Percentiles rank a stretch among this genome's conserved stretches.
Evolutionary conservation across 2,888 invertebrate species (phyloP).

Genomic region (Morpho achilles): DNA sequence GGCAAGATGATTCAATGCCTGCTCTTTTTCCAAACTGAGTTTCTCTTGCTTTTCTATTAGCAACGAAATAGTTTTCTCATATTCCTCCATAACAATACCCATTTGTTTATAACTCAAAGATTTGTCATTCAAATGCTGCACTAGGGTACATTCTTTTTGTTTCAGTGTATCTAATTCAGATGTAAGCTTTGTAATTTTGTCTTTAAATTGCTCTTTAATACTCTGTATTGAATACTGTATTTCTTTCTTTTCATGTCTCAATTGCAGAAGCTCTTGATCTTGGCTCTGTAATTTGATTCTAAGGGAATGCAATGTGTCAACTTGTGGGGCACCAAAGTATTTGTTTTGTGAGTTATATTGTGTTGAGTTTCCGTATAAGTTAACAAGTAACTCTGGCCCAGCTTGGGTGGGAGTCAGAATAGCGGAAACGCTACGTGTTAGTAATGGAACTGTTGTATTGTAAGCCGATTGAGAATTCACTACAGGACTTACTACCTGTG

Average conservation of each 20-base stretch:
- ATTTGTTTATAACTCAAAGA: constrained; percentile 65
- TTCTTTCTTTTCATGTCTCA: constrained; percentile 62
- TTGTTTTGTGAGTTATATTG: constrained; percentile 54
- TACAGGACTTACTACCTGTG: constrained; percentile 66
- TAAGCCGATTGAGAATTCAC: constrained; percentile 34
- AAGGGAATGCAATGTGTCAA: constrained; percentile 55
- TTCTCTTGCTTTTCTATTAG: constrained; percentile 84
- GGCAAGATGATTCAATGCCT: constrained; percentile 77
- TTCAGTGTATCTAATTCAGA: constrained; percentile 51
- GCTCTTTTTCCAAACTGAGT: constrained; percentile 76
- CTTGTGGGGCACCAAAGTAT: constrained; percentile 41
- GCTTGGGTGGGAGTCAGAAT: constrained; percentile 63
- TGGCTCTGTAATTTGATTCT: constrained; percentile 60
- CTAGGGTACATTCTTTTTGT: constrained; percentile 51
- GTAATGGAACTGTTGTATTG: constrained; percentile 39
- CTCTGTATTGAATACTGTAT: constrained; percentile 53
- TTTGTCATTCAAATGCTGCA: constrained; percentile 60
- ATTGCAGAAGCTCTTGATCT: constrained; percentile 58
- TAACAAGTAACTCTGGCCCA: constrained; percentile 62
- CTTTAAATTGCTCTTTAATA: constrained; percentile 49
- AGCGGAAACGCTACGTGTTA: constrained; percentile 67
- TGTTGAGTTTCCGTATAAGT: constrained; percentile 51
- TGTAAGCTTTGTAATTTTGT: constrained; percentile 54
- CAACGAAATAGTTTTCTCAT: constrained; percentile 88
- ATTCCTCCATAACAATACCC: constrained; percentile 86